Base-by-base conservation (phyloP, 2,888 invertebrate species). In the Thyatira batis region DNA sequence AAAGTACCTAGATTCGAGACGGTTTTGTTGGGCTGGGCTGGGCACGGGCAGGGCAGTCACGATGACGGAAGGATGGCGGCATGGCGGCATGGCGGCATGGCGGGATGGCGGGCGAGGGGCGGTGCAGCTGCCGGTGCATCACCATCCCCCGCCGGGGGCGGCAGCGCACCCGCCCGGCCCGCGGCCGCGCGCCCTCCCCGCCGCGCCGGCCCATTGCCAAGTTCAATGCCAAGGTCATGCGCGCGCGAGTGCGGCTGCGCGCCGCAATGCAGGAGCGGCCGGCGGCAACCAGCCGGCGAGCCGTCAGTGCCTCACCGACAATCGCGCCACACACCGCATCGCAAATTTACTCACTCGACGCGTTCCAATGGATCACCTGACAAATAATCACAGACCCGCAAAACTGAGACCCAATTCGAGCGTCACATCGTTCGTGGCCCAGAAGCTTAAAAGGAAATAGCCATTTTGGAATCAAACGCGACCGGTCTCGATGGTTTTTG, bases 161-260 rank as follows among this genome's bases (percentile, higher is more conserved):
- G 65, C 67, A 59, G 58, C 55, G 64, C 59, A 52, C 57, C 57
- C n/a, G n/a, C n/a, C 57, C 65, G 51, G 56, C 57, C 54, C 66
- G 58, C 60, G 63, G 54, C 72, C 60, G 60, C 52, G 55, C 63
- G 49, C 58, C 61, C 69, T 72, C 65, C 76, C 63, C 66, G 73
- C 78, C 85, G 80, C 84, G 81, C 82, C 89, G 84, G 85, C 88
- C 89, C 92, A 91, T 89, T 94, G 94, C 94, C 95, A 95, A 95
- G 95, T 95, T 95, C 95, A 95, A 94, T 95, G 95, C 95, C 95
- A 95, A 95, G 95, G 95, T 94, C 94, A 94, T 93, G 92, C 90
- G 93, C 92, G 93, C 91, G 87, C 85, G 87, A 93, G 88, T 93
- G 92, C 93, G 93, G 87, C 92, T 93, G 93, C 93, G 94, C 93